Percentiles rank a stretch among this genome's conserved stretches.
Evolutionary conservation across 2,797 vertebrate genomes (phyloP).

Genomic region (Columba guinea): DNA sequence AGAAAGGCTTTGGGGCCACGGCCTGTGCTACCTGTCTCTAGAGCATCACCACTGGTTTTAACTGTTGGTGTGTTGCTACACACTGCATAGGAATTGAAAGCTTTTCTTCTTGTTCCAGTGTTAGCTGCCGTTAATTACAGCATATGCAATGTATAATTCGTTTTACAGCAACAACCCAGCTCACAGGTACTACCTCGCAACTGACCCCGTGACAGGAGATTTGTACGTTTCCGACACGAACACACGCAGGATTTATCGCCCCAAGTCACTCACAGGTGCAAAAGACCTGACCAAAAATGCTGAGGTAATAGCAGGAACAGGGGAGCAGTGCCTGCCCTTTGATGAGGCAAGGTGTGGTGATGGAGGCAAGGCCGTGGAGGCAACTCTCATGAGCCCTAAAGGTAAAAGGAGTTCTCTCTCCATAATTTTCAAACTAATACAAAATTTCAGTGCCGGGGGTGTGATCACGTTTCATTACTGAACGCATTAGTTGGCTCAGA

Average conservation of each 20-base stretch:
- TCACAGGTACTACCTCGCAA: constrained; percentile 95
- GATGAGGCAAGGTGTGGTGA: constrained; percentile 97
- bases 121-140: not conserved
- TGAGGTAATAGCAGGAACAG: constrained; percentile 92
- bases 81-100: not conserved
- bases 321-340: constrained; percentile 96
- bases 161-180: constrained; percentile 94
- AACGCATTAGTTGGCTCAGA: not conserved
- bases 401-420: constrained; percentile 76
- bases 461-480: not conserved
- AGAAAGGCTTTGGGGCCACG: not conserved
- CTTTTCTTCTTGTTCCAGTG: not conserved
- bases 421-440: not conserved
- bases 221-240: constrained; percentile 97
- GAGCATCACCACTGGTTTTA: not conserved
- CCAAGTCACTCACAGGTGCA: constrained; percentile 82
- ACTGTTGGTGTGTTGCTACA: not conserved
- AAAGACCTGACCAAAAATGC: constrained; percentile 92
- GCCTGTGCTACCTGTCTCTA: not conserved
- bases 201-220: constrained; percentile 92
- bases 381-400: constrained; percentile 97
- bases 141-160: not conserved
- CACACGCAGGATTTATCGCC: constrained; percentile 93
- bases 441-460: not conserved
- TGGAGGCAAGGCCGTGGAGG: constrained; percentile 92